Evolutionary conservation across 2,888 invertebrate species (phyloP), one percentile per base, ranked within the genome.

Genomic region (Doris montereyensis): DNA sequence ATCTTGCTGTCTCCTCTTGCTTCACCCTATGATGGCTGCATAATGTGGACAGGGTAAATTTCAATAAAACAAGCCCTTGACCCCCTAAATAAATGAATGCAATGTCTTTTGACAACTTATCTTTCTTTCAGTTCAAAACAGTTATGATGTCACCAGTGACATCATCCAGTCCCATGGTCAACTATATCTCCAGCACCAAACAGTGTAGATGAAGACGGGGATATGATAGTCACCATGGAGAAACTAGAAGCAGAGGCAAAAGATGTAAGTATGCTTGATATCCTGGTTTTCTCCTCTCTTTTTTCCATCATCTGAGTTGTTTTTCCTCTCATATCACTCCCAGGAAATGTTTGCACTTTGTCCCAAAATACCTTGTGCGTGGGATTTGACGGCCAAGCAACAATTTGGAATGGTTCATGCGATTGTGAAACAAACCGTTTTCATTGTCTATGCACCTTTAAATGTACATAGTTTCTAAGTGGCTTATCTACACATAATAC

Each of bases 211-310:
- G 84, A 92, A 87, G 89, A 89, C 52, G 94, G 94, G 86, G 95
- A 95, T 88, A 93, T 95, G 86, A 93, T 94, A 85, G 94, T 95
- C 89, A 95, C 95, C 87, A 94, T 95, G 89, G 93, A 88, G 82
- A 87, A 88, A 84, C 81, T 95, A 84, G 95, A 96, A 91, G 94
- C 94, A 84, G 95, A 95, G 90, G 94, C 95, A 81, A 94, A 94
- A 88, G 96, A 96, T 94, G 96, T 95, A 92, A 92, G 86, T 82
- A 77, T 79, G 71, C 28, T 71, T 17, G 8, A 5, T 41, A 10
- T 41, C 52, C 5, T 10, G 5, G 8, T 41, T 17, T 41, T 17
- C 17, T 17, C 17, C 52, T 41, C 52, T 41, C 52, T 41, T 17
- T 41, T 17, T 41, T 17, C 17, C 52, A 10, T 17, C 17, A 5